Conservation (phyloP, 2,113 vertebrate genomes). For the Nibea albiflora region DNA sequence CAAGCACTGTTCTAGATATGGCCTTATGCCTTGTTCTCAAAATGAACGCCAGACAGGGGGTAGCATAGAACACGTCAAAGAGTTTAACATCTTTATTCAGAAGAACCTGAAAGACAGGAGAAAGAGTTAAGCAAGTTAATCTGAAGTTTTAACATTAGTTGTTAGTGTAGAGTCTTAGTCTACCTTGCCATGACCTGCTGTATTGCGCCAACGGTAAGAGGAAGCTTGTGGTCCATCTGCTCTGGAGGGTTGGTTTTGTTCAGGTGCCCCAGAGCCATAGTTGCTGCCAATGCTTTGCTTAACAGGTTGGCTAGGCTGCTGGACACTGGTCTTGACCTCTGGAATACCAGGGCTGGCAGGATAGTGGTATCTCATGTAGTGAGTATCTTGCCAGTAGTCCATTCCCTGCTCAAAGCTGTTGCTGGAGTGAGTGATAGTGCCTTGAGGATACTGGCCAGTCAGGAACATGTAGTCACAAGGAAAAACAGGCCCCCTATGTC, state of each 20-base stretch:
- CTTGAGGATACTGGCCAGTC: slow-evolving; percentile 35
- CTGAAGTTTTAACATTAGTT: neutral
- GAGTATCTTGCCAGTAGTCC: neutral
- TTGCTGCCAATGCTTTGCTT: neutral
- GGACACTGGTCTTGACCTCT: fast-evolving
- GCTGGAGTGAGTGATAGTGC: slow-evolving; percentile 19
- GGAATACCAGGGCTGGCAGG: neutral
- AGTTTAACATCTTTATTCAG: neutral
- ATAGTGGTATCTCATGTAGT: neutral
- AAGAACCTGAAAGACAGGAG: neutral
- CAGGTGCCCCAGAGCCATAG: neutral
- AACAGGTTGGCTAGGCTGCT: neutral
- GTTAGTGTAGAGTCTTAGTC: too few relatives aligned
- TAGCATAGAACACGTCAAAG: too few relatives aligned
- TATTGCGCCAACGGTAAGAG: too few relatives aligned
- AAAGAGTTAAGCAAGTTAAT: neutral
- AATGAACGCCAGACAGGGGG: too few relatives aligned
- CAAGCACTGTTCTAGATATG: too few relatives aligned
- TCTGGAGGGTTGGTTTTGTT: neutral
- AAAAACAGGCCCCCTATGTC: neutral
- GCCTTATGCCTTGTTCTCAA: too few relatives aligned
- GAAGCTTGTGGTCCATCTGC: neutral
- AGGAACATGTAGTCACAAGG: slow-evolving; percentile 32
- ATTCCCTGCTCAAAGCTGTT: slow-evolving; percentile 29
- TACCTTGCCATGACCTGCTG: neutral